Percentiles rank a stretch among this genome's conserved stretches.
These are phyloP conservation scores for Epinephelus awoara DNA, from an alignment of 2,797 vertebrate genomes.

Conservation along the genomic window DNA sequence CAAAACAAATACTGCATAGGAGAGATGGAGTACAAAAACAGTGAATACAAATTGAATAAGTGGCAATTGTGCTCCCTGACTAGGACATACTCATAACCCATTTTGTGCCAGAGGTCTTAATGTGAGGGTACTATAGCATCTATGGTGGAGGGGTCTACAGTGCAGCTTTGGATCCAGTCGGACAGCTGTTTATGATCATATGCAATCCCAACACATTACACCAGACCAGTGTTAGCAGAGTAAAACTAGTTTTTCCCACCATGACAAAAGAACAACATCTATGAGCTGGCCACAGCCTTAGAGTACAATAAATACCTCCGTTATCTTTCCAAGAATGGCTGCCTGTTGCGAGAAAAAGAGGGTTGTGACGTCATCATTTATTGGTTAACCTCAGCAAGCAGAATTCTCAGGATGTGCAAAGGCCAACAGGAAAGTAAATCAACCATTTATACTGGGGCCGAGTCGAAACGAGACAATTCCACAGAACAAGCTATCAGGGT, in stretches of 20 bases:
- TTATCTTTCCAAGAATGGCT: conserved; percentile 87
- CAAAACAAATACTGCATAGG: background rate
- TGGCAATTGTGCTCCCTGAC: conserved; percentile 20
- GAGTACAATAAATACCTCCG: conserved; percentile 86
- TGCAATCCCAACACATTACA: conserved; percentile 47
- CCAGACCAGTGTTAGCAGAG: conserved; percentile 21
- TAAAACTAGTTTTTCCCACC: conserved; percentile 56
- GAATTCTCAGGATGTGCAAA: conserved; percentile 36
- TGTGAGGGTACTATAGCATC: conserved; percentile 35
- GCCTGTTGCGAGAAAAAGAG: conserved; percentile 85
- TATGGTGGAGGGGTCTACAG: conserved; percentile 34
- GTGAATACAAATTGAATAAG: background rate
- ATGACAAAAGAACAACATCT: conserved; percentile 55
- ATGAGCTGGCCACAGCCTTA: conserved; percentile 71
- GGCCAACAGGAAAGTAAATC: conserved; percentile 4
- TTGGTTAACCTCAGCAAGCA: conserved; percentile 28
- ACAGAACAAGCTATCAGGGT: conserved; percentile 10
- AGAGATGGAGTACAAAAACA: background rate
- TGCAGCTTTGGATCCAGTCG: conserved; percentile 40
- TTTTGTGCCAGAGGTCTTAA: conserved; percentile 12
- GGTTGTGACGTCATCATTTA: conserved; percentile 52
- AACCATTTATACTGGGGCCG: background rate
- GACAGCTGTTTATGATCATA: conserved; percentile 23
- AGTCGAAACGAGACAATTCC: conserved; percentile 15
- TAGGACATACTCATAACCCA: background rate